Evolutionary conservation across 1,140 invertebrate species (phyloP), one percentile per base, ranked within the genome.

Genomic region (Calliopsis andreniformis): DNA sequence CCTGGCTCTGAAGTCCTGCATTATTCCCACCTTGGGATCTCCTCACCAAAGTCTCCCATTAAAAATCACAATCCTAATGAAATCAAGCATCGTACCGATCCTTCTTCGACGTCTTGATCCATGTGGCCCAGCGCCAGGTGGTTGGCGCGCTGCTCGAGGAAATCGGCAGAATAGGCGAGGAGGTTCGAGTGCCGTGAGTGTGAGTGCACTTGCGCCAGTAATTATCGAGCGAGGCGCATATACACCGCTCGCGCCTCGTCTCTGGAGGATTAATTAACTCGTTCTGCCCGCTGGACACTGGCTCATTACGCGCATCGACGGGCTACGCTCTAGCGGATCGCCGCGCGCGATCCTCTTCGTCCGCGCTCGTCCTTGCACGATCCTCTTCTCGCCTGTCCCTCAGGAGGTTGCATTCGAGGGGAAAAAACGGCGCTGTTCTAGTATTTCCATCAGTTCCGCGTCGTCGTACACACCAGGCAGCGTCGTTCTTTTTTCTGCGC

Each of bases 211-310:
- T 84, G 78, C 79, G 64, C 82, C 70, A 64, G 67, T 84, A 86
- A 86, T 86, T 86, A 86, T 81, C 81, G 80, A 83, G 58, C 73
- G 80, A 58, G 62, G 67, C 62, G 72, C 35, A 39, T 39, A 39
- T 76, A 80, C 76, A 77, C 77, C 64, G 75, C 51, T 82, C 67
- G 66, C 58, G 39, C 25, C 47, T 68, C 81, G 75, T 86, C 82
- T 84, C 84, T 56, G 47, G 82, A 80, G 84, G 75, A 86, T 86
- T 87, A 86, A 87, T 87, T 87, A 84, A 86, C 85, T 84, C 82
- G 85, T 87, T 87, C 77, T 87, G 78, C 58, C 56, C 70, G 78
- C 76, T 69, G 85, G 85, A 80, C 85, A 86, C 77, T 39, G 75
- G 75, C 84, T 87, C 80, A 83, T 86, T 87, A 87, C 73, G 72